Conservation (phyloP, 2,888 invertebrate genomes). For the Nasonia oneida region DNA sequence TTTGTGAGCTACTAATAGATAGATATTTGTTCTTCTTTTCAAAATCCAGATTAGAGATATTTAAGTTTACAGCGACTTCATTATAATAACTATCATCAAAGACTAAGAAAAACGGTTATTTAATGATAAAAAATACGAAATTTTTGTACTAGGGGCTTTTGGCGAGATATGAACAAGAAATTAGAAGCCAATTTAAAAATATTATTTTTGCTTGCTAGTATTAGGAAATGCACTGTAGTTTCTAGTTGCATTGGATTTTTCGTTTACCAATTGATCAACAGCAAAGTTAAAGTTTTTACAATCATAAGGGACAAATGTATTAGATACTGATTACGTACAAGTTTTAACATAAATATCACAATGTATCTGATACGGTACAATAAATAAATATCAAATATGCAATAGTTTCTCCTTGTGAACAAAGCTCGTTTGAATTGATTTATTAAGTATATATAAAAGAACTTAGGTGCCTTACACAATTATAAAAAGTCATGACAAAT, state of each 20-base stretch:
- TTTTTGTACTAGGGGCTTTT: slow-evolving; percentile 48
- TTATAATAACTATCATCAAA: background rate
- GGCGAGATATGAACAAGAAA: background rate
- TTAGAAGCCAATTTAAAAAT: slow-evolving; percentile 17
- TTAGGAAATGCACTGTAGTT: slow-evolving; percentile 36
- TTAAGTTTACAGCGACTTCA: background rate
- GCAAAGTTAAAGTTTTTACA: slow-evolving; percentile 46
- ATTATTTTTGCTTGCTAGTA: background rate
- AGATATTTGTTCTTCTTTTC: slow-evolving; percentile 23
- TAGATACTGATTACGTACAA: slow-evolving; percentile 34
- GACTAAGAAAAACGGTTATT: slow-evolving; percentile 7
- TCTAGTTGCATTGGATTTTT: slow-evolving; percentile 30
- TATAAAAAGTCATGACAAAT: slow-evolving; percentile 29
- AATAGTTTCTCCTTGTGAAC: slow-evolving; percentile 56
- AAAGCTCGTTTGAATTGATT: slow-evolving; percentile 40
- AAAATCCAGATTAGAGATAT: slow-evolving; percentile 23
- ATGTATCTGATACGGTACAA: slow-evolving; percentile 70
- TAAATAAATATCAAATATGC: slow-evolving; percentile 68
- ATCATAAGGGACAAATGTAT: slow-evolving; percentile 30
- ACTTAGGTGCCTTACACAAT: slow-evolving; percentile 40
- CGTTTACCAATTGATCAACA: slow-evolving; percentile 28
- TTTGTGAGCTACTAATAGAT: slow-evolving; percentile 4
- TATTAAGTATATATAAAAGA: slow-evolving; percentile 59
- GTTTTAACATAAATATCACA: slow-evolving; percentile 75
- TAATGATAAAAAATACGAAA: slow-evolving; percentile 38